Evolutionary conservation across 2,888 invertebrate species (phyloP), one percentile per base, ranked within the genome.

Genomic region (Lampropteryx suffumata): DNA sequence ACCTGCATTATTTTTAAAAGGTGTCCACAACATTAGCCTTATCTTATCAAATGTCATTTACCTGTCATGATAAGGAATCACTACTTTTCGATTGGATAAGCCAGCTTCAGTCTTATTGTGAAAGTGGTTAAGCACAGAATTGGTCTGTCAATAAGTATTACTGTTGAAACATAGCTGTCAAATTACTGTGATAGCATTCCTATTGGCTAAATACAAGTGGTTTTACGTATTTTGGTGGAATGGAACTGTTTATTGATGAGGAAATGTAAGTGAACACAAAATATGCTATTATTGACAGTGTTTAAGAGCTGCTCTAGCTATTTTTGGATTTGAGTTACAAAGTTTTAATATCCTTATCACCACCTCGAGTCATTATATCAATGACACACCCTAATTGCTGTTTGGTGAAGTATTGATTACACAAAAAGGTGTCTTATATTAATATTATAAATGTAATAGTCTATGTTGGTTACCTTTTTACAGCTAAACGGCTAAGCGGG

Each of bases 211-310:
- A 5, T 41, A 40, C 37, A 36, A 44, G 39, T 51, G 30, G 17
- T 48, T 51, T 40, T 43, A 51, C 39, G 17, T 50, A 39, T 44
- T 52, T 46, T 55, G 51, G 45, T 37, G 34, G 37, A 52, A 69
- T 67, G 61, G 64, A 64, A 40, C 45, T 59, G 28, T 57, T 64
- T 55, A 57, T 63, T 49, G 61, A 61, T 50, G 57, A 57, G 29
- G 42, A 41, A 49, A 54, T 51, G 67, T 67, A 58, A 59, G 60
- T 50, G 1, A 2, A 5, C 1, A 11, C 0, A 6, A 10, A 0
- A 12, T 3, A 11, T 24, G 6, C 24, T 24, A n/a, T n/a, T n/a
- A n/a, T n/a, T n/a, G n/a, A n/a, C 6, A 7, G 24, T 5, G 7
- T 24, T 3, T 17, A 17, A 2, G 4, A 17, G 17, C 17, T 17